Evolutionary conservation across 2,888 invertebrate genomes (phyloP), one percentile per base, ranked within the genome.

Genomic region (Norana najaformis): DNA sequence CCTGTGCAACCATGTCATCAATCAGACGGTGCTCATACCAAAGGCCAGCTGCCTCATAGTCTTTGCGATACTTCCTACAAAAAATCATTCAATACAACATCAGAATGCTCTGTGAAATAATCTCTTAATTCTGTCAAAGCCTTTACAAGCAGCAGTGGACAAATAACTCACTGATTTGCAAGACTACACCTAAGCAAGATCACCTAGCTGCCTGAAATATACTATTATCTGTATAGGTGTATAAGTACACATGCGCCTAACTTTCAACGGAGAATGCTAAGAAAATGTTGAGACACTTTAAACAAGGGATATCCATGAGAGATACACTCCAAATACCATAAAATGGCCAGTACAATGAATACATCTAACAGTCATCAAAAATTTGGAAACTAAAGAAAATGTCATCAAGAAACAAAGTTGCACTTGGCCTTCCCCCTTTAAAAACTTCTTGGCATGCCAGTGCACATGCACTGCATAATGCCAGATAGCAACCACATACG

Each of bases 11-110:
- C 97, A 97, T 97, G 95, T 98, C 98, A 94, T 98, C 98, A 93
- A 98, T 98, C 91, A 98, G 95, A 89, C 98, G 96, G 95, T 98
- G 98, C 95, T 98, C 98, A 94, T 98, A 98, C 97, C 97, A 98
- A 93, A 97, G 97, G 93, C 97, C 97, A 20, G 96, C 96, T 37
- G 96, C 96, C 92, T 97, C 97, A 95, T 96, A 97, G 93, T 97
- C 95, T 90, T 96, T 95, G 95, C 96, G 96, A 95, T 97, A 98
- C 39, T 96, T 95, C 92, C 94, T 94, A 91, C 23, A 85, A 82
- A 30, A 85, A 37, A 23, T 20, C 20, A 85, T 36, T 36, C 85
- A 85, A 36, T 18, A 85, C 34, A 85, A 53, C 23, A 53, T 18
- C 23, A 23, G 23, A 8, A 85, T 16, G 0, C 4, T n/a, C 35